These are phyloP conservation scores for Palythoa grandiflora DNA, from an alignment of 92 coral and sea anemone genomes.

Conservation along the genomic window DNA sequence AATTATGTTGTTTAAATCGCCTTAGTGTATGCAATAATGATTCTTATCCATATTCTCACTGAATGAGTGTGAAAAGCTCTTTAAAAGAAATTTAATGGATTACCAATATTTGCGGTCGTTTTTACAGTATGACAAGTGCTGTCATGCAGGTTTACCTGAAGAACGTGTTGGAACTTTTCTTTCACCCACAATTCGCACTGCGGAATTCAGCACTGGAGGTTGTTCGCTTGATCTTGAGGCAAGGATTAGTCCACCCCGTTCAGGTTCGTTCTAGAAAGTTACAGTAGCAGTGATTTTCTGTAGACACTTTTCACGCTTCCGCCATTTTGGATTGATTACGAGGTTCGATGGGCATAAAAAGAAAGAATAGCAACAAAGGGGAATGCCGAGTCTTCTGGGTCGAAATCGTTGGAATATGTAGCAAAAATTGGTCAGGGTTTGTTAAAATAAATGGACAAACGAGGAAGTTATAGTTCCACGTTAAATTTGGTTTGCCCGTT, in stretches of 20 bases:
- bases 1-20: background rate
- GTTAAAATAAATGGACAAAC: too few species aligned
- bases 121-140: constrained; percentile 95
- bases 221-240: constrained; percentile 91
- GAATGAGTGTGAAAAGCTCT: too few species aligned
- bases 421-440: too few species aligned
- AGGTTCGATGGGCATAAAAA: too few species aligned
- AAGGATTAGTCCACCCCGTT: constrained; percentile 98
- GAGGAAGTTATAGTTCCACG: too few species aligned
- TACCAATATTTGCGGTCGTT: background rate
- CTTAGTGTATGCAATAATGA: background rate
- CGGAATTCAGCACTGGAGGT: constrained; percentile 92
- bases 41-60: background rate
- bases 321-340: too few species aligned
- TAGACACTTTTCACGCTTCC: too few species aligned
- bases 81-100: too few species aligned
- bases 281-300: background rate
- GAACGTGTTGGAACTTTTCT: constrained; percentile 90
- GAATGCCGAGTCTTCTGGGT: too few species aligned
- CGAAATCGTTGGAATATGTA: too few species aligned
- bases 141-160: constrained; percentile 97
- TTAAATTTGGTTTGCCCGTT: too few species aligned
- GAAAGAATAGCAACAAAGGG: too few species aligned
- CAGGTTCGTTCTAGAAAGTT: constrained; percentile 80
- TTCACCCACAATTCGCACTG: constrained; percentile 84